A percentile compares a stretch with the other conserved stretches of the same genome.
phyloP scores from a whole-genome alignment of 2,113 vertebrate species.

The Lipotes vexillifer region DNA sequence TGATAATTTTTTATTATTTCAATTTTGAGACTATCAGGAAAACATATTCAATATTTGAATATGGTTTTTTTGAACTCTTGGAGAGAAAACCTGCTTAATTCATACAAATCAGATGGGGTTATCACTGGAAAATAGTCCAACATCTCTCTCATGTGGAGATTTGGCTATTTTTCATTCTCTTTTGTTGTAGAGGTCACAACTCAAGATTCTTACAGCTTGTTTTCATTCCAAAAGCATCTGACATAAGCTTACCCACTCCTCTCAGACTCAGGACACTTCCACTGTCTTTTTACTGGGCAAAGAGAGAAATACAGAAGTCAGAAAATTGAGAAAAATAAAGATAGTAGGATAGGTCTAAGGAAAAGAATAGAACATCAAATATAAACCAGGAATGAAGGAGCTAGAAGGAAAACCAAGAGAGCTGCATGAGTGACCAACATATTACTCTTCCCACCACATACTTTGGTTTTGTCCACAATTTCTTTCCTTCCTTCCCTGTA shows the following conservation, averaged over 20 bases:
- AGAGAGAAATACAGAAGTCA: background rate
- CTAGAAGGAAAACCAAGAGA: background rate
- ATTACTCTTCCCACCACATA: background rate
- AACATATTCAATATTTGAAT: background rate
- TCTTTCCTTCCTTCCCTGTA: background rate
- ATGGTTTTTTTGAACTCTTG: background rate
- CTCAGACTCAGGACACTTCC: background rate
- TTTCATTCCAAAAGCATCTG: slow-evolving; percentile 38
- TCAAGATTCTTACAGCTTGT: slow-evolving; percentile 1
- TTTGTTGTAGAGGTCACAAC: background rate
- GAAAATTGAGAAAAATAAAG: background rate
- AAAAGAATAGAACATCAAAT: background rate
- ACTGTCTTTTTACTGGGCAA: background rate
- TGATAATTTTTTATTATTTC: background rate
- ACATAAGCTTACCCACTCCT: background rate
- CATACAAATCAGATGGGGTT: slow-evolving; percentile 22
- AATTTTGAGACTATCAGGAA: background rate
- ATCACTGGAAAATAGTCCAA: slow-evolving; percentile 13
- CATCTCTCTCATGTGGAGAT: slow-evolving; percentile 27
- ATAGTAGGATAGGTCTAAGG: background rate
- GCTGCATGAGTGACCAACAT: background rate
- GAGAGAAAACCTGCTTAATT: slow-evolving; percentile 23
- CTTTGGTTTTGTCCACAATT: background rate
- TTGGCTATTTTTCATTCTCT: slow-evolving; percentile 30
- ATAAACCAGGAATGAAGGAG: background rate